These are phyloP conservation scores for Epistrophe grossulariae DNA, from an alignment of 2,888 invertebrate species.

Conservation along the genomic window DNA sequence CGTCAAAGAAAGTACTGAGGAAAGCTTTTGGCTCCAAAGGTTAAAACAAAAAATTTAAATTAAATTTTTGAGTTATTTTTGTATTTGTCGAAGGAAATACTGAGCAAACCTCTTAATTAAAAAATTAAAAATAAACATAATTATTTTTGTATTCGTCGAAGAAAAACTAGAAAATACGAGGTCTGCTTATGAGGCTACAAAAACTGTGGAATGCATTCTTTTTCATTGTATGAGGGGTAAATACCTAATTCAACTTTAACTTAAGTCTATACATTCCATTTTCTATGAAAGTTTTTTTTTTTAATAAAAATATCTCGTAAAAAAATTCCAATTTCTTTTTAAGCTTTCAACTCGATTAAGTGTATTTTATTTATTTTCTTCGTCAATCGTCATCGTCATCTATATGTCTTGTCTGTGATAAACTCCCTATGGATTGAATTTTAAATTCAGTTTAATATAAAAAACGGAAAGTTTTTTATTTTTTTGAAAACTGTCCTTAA, in stretches of 20 bases:
- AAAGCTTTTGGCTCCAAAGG: too few relatives aligned
- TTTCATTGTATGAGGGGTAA: background rate
- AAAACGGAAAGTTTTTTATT: background rate
- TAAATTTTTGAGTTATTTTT: too few relatives aligned
- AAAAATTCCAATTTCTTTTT: background rate
- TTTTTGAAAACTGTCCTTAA: background rate
- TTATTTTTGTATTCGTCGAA: too few relatives aligned
- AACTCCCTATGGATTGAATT: constrained; percentile 13
- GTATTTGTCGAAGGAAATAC: too few relatives aligned
- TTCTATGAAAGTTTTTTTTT: background rate
- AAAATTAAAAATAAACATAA: too few relatives aligned
- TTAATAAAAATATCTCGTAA: background rate
- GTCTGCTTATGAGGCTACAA: too few relatives aligned
- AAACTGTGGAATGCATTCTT: background rate
- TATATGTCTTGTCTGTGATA: background rate
- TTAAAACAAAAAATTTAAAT: too few relatives aligned
- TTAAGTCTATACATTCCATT: background rate
- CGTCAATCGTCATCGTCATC: background rate
- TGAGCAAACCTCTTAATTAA: too few relatives aligned
- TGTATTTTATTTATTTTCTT: background rate
- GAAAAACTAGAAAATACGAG: too few relatives aligned
- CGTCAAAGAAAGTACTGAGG: too few relatives aligned
- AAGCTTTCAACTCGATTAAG: constrained; percentile 4
- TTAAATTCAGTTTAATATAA: constrained; percentile 18
- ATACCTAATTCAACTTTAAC: background rate